phyloP scores from a whole-genome alignment of 2,797 vertebrate genomes.

The Oreonectes daqikongensis region DNA sequence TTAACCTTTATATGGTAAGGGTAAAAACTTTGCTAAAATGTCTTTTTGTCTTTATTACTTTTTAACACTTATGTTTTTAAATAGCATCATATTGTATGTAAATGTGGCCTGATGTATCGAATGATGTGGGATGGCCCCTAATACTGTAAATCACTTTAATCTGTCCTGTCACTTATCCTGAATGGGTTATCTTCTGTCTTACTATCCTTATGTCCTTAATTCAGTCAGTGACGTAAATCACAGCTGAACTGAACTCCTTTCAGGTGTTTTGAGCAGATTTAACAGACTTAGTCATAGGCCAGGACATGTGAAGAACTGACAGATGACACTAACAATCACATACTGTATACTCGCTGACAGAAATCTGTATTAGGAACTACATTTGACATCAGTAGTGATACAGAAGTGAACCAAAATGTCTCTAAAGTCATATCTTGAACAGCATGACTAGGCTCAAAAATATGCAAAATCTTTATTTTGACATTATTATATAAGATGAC shows the following conservation, averaged over 20 bases:
- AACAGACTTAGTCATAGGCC: neutral
- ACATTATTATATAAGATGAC: neutral
- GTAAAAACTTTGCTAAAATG: too few species aligned
- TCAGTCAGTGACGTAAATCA: conserved; percentile 32
- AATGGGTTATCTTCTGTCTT: neutral
- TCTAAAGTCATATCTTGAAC: neutral
- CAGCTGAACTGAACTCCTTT: conserved; percentile 1
- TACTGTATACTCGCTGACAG: neutral
- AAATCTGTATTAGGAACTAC: neutral
- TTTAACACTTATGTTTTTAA: neutral
- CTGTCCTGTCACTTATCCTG: conserved; percentile 14
- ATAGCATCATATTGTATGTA: too few species aligned
- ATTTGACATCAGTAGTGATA: neutral
- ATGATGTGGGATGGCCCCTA: neutral
- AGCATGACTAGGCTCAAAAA: neutral
- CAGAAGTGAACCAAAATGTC: too few species aligned
- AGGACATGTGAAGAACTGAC: neutral
- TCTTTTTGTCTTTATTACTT: neutral
- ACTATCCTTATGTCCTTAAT: conserved; percentile 24
- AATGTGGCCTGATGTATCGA: neutral
- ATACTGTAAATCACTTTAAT: conserved; percentile 16
- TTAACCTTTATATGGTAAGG: neutral
- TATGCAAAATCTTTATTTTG: neutral
- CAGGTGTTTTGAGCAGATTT: conserved; percentile 3
- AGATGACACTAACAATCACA: neutral